A percentile compares a stretch with the other conserved stretches of the same genome.
Evolutionary conservation across 1,140 invertebrate genomes (phyloP).

Genomic region (Meloidogyne floridensis): DNA sequence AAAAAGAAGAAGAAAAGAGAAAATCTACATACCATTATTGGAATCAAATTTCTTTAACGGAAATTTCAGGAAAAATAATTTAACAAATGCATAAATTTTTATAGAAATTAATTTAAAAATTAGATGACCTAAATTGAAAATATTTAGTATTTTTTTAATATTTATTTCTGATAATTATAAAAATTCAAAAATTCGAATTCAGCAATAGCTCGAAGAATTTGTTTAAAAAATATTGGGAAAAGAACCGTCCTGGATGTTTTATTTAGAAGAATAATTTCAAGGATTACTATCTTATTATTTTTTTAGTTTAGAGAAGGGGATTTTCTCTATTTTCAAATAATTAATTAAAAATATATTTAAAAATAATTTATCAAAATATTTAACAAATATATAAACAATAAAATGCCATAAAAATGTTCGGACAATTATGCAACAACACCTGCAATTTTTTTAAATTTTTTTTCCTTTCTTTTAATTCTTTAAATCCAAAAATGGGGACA

Average conservation of each 20-base stretch:
- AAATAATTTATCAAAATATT: not conserved
- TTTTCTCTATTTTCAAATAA: too few relatives aligned
- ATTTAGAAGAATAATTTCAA: too few relatives aligned
- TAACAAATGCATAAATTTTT: not conserved
- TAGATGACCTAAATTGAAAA: not conserved
- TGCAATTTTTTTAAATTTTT: not conserved
- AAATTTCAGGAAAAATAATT: not conserved
- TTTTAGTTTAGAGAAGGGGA: too few relatives aligned
- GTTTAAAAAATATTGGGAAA: too few relatives aligned
- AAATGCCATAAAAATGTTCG: not conserved
- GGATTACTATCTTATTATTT: too few relatives aligned
- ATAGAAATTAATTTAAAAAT: not conserved
- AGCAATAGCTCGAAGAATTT: too few relatives aligned
- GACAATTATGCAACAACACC: constrained; percentile 8
- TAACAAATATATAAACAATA: not conserved
- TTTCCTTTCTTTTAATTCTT: too few relatives aligned
- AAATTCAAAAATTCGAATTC: too few relatives aligned
- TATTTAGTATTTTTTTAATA: not conserved
- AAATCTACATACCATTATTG: not conserved
- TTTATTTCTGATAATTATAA: too few relatives aligned
- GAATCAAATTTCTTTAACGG: not conserved
- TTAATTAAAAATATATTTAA: not conserved
- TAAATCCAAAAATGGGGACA: too few relatives aligned
- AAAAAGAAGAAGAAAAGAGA: not conserved
- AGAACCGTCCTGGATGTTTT: too few relatives aligned